Evolutionary conservation across 2,888 invertebrate genomes (phyloP), one percentile per base, ranked within the genome.

Genomic region (Shargacucullia verbasci): DNA sequence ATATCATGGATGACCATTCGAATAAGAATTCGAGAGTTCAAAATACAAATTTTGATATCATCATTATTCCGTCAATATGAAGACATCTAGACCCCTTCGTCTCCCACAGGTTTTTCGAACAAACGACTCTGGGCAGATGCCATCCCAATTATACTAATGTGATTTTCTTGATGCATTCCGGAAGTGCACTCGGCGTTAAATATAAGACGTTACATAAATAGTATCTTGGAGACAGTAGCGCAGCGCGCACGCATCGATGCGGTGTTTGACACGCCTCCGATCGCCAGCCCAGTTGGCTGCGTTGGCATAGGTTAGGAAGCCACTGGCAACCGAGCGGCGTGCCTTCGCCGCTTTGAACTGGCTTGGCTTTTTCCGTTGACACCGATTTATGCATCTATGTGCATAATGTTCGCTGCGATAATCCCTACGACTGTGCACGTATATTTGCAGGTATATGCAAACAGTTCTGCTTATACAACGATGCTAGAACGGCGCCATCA

Each of bases 261-360:
- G 49, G 44, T 47, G 46, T 35, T 47, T 3, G 47, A 38, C 52
- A 38, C 46, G 34, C 45, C 52, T 48, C 49, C 49, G 35, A 7
- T 15, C 50, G 46, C 58, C 73, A 44, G 52, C 59, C 49, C 37
- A 39, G 37, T 33, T 52, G 40, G 46, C 56, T 43, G 44, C 49
- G 55, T 79, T 79, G 80, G 79, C 79, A 79, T 79, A 79, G 79
- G 80, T 80, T 78, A 78, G 59, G 76, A 60, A 60, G 70, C 56
- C 45, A 72, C 70, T 79, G 80, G 79, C 79, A 79, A 54, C 64
- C 29, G 38, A 33, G 40, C 63, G 47, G 70, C 72, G 40, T 70
- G 59, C 79, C 76, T 70, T 56, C 35, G 45, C 38, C 58, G 46
- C 76, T 78, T 72, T 76, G 59, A 70, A 66, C 76, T 67, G 58